Evolutionary conservation across 1,140 invertebrate genomes (phyloP).

Genomic region (Galendromus occidentalis): DNA sequence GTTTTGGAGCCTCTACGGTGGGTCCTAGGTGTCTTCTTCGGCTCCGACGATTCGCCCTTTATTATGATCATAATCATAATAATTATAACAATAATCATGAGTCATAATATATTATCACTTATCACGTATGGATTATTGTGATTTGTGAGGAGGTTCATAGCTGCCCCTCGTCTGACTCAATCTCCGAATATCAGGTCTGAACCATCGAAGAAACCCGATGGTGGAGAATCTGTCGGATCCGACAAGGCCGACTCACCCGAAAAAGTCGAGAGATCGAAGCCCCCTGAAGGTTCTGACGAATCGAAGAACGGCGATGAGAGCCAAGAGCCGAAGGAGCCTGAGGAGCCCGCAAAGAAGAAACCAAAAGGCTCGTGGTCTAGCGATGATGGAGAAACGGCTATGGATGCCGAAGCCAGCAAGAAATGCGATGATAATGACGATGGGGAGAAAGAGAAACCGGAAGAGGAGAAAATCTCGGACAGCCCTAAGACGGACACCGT

Average conservation of each 20-base stretch:
- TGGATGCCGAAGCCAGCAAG: constrained; percentile 12
- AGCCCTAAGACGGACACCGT: constrained; percentile 11
- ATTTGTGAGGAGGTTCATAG: background rate
- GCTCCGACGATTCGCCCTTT: too few species aligned
- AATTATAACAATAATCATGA: background rate
- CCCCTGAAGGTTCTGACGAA: constrained; percentile 27
- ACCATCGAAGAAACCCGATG: constrained; percentile 21
- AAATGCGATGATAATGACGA: constrained; percentile 15
- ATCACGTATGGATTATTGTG: background rate
- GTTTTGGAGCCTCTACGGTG: constrained; percentile 18
- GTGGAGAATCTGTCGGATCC: constrained; percentile 15
- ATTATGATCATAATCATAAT: background rate
- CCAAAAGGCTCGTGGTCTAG: constrained; percentile 25
- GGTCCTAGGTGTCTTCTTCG: background rate
- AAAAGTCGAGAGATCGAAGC: constrained; percentile 18
- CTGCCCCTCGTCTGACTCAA: background rate
- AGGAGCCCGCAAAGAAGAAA: constrained; percentile 16
- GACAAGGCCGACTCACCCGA: constrained; percentile 23
- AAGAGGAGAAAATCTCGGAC: constrained; percentile 31
- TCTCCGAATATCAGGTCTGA: background rate
- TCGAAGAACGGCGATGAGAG: constrained; percentile 23
- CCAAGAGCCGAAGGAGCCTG: constrained; percentile 15
- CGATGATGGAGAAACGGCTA: constrained; percentile 28
- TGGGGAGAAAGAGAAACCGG: constrained; percentile 11
- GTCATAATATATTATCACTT: background rate